phyloP scores from a whole-genome alignment of 2,113 vertebrate genomes.

The Microcebus murinus region DNA sequence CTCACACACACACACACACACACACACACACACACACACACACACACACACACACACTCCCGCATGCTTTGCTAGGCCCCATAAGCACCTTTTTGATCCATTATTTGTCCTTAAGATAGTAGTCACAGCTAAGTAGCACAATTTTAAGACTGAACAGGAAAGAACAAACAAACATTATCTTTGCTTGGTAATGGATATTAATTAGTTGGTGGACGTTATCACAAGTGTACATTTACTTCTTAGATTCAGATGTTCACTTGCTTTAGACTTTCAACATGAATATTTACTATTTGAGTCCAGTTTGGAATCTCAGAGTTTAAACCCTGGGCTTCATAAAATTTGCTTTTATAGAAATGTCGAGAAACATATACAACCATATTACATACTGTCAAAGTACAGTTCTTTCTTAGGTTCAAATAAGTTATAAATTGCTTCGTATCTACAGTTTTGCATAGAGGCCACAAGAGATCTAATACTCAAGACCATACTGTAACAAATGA shows the following conservation, averaged over 20 bases:
- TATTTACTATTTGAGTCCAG: not conserved
- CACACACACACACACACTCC: not conserved
- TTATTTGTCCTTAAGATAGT: not conserved
- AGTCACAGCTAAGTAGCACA: not conserved
- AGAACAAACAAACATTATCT: slow-evolving; percentile 12
- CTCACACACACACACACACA: not conserved
- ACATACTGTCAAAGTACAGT: not conserved
- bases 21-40: not conserved
- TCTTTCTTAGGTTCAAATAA: not conserved
- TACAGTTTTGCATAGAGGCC: not conserved
- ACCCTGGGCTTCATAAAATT: not conserved
- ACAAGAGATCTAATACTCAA: not conserved
- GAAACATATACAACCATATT: not conserved
- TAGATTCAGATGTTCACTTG: not conserved
- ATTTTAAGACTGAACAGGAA: slow-evolving; percentile 32
- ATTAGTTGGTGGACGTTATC: not conserved
- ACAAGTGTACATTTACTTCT: not conserved
- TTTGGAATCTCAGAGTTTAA: slow-evolving; percentile 54
- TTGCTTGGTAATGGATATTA: not conserved
- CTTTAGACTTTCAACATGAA: not conserved
- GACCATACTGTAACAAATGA: not conserved
- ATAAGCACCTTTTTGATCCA: not conserved
- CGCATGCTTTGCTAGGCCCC: not conserved
- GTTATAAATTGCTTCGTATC: not conserved
- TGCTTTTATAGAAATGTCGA: not conserved